Base-by-base conservation (phyloP, 2,888 invertebrate species). In the Agrotis clavis region DNA sequence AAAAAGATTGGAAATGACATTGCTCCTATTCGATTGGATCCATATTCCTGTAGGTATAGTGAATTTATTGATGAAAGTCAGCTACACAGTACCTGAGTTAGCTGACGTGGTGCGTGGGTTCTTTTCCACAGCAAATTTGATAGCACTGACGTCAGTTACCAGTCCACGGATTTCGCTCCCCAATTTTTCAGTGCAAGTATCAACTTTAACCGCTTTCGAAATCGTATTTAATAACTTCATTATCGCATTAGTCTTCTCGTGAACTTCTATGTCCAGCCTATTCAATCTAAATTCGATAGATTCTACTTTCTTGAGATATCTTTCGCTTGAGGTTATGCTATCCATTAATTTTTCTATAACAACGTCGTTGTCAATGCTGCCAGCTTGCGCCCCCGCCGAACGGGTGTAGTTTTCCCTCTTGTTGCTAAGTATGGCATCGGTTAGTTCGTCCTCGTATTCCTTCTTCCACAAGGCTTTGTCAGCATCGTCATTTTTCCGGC, bases 271-370 rank as follows among this genome's bases (percentile, higher is more conserved):
- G 69, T 96, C 95, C 53, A 96, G 83, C 35, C 96, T 89, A 74
- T 95, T 96, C 30, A 96, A 83, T 87, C 93, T 89, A 71, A 93
- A 96, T 79, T 95, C 94, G 68, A 96, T 94, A 77, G 92, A 93
- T 50, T 96, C 96, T n/a, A 96, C 90, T 87, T 95, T 95, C 74
- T 96, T 95, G 4, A 96, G 88, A 84, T 95, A 96, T 75, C 93
- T 95, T 84, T 96, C 96, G 81, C 94, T 95, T 5, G 94, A 91
- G 3, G 94, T 92, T 41, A 96, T 91, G 1, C 92, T 91, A 11
- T 96, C 95, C 91, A 96, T 89, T 4, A 96, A 82, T 74, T 93
- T 95, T 41, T 96, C 95, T 3, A 95, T 83, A 0, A 96, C 94
- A 7, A 87, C 89, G 7, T 95, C 95, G 75, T 91, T 93, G n/a